phyloP scores from a whole-genome alignment of 1,140 invertebrate genomes.

The Cherax destructor region DNA sequence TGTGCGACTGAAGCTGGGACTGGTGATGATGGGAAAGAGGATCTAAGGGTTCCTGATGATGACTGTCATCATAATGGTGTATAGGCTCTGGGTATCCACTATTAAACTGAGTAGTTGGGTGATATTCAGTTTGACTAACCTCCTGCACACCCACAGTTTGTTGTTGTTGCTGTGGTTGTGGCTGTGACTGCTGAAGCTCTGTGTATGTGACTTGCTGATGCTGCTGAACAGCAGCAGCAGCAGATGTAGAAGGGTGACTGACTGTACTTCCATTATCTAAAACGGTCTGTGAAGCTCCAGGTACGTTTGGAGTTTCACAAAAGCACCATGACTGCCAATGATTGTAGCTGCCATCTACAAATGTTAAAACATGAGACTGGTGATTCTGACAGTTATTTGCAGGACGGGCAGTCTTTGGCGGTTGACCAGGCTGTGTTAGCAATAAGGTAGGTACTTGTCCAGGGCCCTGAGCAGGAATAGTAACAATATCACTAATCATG shows the following conservation, averaged over 20 bases:
- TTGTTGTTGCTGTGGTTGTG: slow-evolving; percentile 28
- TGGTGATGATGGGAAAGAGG: slow-evolving; percentile 35
- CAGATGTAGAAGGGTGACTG: slow-evolving; percentile 17
- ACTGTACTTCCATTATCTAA: slow-evolving; percentile 27
- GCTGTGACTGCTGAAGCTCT: slow-evolving; percentile 46
- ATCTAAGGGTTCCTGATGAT: slow-evolving; percentile 27
- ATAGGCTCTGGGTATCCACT: slow-evolving; percentile 41
- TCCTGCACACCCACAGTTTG: slow-evolving; percentile 47
- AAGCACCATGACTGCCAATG: slow-evolving; percentile 72
- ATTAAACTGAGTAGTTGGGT: slow-evolving; percentile 49
- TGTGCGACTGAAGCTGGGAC: slow-evolving; percentile 28
- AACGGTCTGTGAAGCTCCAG: slow-evolving; percentile 25
- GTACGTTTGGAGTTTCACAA: slow-evolving; percentile 64
- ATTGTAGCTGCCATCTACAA: slow-evolving; percentile 66
- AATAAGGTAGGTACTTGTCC: slow-evolving; percentile 57
- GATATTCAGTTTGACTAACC: slow-evolving; percentile 48
- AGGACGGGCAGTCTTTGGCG: slow-evolving; percentile 65
- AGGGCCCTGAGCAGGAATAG: slow-evolving; percentile 46
- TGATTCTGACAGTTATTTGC: slow-evolving; percentile 69
- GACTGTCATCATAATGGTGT: slow-evolving; percentile 56
- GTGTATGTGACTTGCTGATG: slow-evolving; percentile 58
- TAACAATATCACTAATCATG: slow-evolving; percentile 39
- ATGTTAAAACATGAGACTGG: slow-evolving; percentile 66
- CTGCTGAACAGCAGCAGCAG: slow-evolving; percentile 1
- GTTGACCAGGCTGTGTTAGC: slow-evolving; percentile 65